phyloP scores from a whole-genome alignment of 2,113 vertebrate species.

The Columba janthina region DNA sequence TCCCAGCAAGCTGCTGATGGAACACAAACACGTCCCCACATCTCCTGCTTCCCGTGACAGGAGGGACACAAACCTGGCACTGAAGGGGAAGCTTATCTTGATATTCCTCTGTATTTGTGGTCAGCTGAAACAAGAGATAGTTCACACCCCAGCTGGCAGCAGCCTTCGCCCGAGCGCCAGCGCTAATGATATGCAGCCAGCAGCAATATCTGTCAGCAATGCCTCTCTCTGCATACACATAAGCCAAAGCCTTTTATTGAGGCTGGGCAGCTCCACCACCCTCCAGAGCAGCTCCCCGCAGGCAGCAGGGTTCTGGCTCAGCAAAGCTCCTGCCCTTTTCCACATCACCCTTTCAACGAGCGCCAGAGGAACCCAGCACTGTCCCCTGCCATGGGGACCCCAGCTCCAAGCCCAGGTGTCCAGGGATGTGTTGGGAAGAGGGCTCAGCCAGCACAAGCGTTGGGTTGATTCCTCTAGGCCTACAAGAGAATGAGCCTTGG shows the following conservation, averaged over 20 bases:
- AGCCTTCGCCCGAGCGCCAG: not conserved
- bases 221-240: not conserved
- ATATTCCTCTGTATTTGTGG: not conserved
- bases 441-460: too few relatives aligned
- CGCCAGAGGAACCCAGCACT: not conserved
- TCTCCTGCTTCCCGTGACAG: not conserved
- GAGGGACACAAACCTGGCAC: not conserved
- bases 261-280: not conserved
- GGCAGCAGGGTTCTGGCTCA: not conserved
- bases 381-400: not conserved
- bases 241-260: constrained; percentile 13
- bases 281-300: not conserved
- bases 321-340: not conserved
- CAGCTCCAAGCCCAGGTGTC: not conserved
- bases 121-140: constrained; percentile 28
- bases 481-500: not conserved
- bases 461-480: too few relatives aligned
- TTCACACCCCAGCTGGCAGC: constrained; percentile 50
- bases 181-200: constrained; percentile 31
- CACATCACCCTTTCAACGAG: not conserved
- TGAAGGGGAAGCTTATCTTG: not conserved
- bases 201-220: constrained; percentile 47
- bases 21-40: fast-evolving
- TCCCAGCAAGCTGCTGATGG: not conserved
- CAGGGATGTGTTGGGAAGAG: too few relatives aligned